Evolutionary conservation across 2,888 invertebrate genomes (phyloP), one percentile per base, ranked within the genome.

Genomic region (Eledona agricola): DNA sequence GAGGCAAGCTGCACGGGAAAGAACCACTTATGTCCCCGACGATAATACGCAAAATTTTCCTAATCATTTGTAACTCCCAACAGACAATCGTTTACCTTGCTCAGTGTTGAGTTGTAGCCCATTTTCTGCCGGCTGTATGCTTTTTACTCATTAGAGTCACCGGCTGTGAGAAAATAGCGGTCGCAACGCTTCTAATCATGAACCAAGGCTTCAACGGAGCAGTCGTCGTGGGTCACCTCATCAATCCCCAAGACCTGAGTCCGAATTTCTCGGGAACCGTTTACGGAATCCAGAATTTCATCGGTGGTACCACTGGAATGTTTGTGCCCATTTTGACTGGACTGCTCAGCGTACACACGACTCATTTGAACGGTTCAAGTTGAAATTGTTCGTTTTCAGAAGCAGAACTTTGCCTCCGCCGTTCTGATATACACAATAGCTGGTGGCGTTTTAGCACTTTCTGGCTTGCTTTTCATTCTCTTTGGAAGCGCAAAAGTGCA

Each of bases 61-160:
- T 78, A 81, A 58, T 72, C 0, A 71, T 83, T 4, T 88, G 87
- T 84, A 83, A 25, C 65, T 87, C 4, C 82, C 86, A 0, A 80
- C 81, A 0, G 86, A 89, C 65, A 80, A 81, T 13, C 89, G 89
- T 0, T 73, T 73, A 0, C 79, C 83, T n/a, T n/a, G n/a, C n/a
- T n/a, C n/a, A n/a, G n/a, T n/a, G n/a, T n/a, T n/a, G n/a, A n/a
- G n/a, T 69, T 67, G 49, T 61, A 82, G 82, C 82, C 1, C 82
- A 83, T 71, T 70, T 82, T 12, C 65, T 83, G 3, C 82, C 82
- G 0, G 82, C 81, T 0, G 55, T 80, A 1, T 73, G 80, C 0
- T 74, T 82, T n/a, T 61, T 64, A 25, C 38, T 57, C 2, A 67
- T 69, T 26, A 37, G 56, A 3, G 53, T 63, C 2, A 51, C 57